Percentiles rank a stretch among this genome's conserved stretches.
Evolutionary conservation across 2,888 invertebrate species (phyloP).

Genomic region (Argyra leucocephala): DNA sequence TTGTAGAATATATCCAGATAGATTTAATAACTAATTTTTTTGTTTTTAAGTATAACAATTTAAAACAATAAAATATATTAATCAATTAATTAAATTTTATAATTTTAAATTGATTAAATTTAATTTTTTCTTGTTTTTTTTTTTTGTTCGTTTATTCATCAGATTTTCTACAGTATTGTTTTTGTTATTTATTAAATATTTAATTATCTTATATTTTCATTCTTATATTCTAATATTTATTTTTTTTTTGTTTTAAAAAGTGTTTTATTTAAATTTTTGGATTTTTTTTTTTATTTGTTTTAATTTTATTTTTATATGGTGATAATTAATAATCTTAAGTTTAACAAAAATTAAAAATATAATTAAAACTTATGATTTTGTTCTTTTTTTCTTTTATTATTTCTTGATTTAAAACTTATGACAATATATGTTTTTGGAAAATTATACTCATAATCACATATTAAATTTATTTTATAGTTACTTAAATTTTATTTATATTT

Average conservation of each 20-base stretch:
- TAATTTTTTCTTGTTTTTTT: too few relatives aligned
- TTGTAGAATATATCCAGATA: too few relatives aligned
- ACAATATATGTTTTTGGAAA: background rate
- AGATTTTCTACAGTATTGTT: background rate
- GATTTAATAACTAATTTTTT: too few relatives aligned
- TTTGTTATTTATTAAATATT: background rate
- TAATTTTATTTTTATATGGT: background rate
- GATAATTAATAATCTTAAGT: background rate
- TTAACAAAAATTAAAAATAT: slow-evolving; percentile 6
- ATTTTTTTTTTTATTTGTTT: too few relatives aligned
- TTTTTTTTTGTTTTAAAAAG: too few relatives aligned
- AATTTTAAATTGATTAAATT: too few relatives aligned
- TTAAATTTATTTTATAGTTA: background rate
- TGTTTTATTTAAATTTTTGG: background rate
- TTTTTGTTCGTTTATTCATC: too few relatives aligned
- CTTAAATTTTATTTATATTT: background rate
- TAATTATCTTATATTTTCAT: background rate
- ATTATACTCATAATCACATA: slow-evolving; percentile 1
- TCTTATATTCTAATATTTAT: background rate
- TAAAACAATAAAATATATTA: too few relatives aligned
- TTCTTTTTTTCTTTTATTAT: background rate
- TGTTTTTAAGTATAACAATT: too few relatives aligned
- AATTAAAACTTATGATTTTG: background rate
- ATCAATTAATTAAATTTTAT: too few relatives aligned
- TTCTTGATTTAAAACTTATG: background rate